Evolutionary conservation across 30 jellyfish, hydroid and myxozoan species (phyloP).

Genomic region (Rhopilema esculentum): DNA sequence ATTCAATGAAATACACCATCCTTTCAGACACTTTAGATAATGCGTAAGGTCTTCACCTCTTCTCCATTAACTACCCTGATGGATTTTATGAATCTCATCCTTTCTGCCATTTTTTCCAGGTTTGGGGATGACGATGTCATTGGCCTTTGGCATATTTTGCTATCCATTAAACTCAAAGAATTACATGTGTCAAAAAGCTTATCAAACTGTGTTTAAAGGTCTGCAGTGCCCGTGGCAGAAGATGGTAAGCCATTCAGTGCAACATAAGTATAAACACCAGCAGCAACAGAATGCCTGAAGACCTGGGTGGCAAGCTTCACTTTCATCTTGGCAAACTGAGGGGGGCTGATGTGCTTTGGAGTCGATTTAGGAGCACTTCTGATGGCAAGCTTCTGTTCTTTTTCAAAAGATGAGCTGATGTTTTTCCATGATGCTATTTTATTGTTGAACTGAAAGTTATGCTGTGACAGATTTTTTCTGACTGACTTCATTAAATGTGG

Average conservation of each 20-base stretch:
- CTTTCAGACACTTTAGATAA: conserved; percentile 18
- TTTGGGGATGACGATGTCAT: conserved; percentile 1
- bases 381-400: conserved; percentile 5
- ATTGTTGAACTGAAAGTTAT: neutral
- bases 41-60: neutral
- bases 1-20: conserved; percentile 30
- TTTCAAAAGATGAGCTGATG: neutral
- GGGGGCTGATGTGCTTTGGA: conserved; percentile 7
- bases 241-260: conserved; percentile 13
- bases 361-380: conserved; percentile 8
- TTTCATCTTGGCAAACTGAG: conserved; percentile 24
- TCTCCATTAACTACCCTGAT: conserved; percentile 26
- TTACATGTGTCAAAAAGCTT: conserved; percentile 25
- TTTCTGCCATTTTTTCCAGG: conserved; percentile 3
- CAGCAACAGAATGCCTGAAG: conserved; percentile 41
- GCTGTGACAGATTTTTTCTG: conserved; percentile 26
- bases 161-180: neutral
- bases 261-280: conserved; percentile 15
- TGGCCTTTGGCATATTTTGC: conserved; percentile 19
- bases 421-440: conserved; percentile 23
- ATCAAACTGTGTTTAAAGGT: conserved; percentile 3
- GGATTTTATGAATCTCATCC: conserved; percentile 6
- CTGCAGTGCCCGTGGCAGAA: conserved; percentile 37
- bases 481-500: conserved; percentile 29
- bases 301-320: conserved; percentile 55